Base-by-base conservation (phyloP, 2,888 invertebrate species). In the Embidobia sp. region DNA sequence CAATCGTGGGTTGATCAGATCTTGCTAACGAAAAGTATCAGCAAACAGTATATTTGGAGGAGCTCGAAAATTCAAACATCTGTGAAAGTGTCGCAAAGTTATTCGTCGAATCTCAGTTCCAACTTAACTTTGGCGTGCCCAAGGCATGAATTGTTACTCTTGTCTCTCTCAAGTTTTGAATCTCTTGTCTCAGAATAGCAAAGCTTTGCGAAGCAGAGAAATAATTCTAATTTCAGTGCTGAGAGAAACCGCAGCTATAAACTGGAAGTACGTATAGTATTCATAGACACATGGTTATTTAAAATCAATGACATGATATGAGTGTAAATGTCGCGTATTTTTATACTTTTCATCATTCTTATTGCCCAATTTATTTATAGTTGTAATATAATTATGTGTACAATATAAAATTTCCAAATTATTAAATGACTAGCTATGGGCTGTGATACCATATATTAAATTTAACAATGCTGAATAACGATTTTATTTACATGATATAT, bases 91-190 rank as follows among this genome's bases (percentile, higher is more conserved):
- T 51, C 26, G 66, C 48, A 33, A 78, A 73, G 59, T 76, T 77
- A 76, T 78, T 76, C 53, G 18, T 51, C 55, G 70, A 77, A 77
- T 57, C 72, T 48, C 72, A 70, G 76, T 69, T 76, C 55, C 13
- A 77, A 70, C 44, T 46, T 57, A 82, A 83, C 82, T 80, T 73
- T 79, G 78, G 69, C 78, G 59, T 77, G 81, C 81, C 80, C 67
- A 61, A 67, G 78, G 78, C 80, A 73, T 81, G 83, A 81, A 80
- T 83, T 84, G 80, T 80, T 81, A 82, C 80, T 80, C 78, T 79
- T 79, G 79, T 83, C 80, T 81, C 78, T 48, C 74, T 31, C 31
- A 79, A 81, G 82, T 81, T 80, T 78, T 67, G 74, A 66, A 78
- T 78, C 72, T 66, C 77, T 66, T 57, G 67, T 35, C 63, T 69